Evolutionary conservation across 2,797 vertebrate genomes (phyloP).

Genomic region (Sebastes minor): DNA sequence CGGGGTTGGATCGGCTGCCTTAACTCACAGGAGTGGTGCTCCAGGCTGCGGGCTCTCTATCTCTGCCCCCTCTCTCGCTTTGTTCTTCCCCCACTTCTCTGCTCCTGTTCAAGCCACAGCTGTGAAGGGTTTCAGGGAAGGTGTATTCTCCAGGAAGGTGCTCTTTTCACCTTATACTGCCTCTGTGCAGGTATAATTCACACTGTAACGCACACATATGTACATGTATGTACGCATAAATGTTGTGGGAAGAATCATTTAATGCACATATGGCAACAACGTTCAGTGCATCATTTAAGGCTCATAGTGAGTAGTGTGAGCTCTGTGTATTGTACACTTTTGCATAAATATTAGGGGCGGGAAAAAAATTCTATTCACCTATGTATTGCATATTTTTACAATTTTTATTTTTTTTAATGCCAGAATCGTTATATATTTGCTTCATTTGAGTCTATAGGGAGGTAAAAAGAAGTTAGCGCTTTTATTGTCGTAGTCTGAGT

Average conservation of each 20-base stretch:
- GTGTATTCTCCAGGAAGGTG: slow-evolving; percentile 47
- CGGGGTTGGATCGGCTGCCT: slow-evolving; percentile 48
- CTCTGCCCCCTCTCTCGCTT: slow-evolving; percentile 40
- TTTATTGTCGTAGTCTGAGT: no score
- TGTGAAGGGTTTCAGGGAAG: slow-evolving; percentile 40
- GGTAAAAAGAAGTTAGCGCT: no score
- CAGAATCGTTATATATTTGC: no score
- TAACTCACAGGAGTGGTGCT: slow-evolving; percentile 64
- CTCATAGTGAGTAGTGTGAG: slow-evolving; percentile 8
- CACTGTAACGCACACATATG: neutral
- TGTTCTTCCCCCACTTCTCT: slow-evolving; percentile 48
- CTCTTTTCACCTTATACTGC: slow-evolving; percentile 32
- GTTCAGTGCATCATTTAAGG: neutral
- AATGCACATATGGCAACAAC: neutral
- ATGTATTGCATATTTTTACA: no score
- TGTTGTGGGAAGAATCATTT: slow-evolving; percentile 16
- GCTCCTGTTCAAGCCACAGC: slow-evolving; percentile 39
- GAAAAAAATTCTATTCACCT: no score
- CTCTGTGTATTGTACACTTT: slow-evolving; percentile 14
- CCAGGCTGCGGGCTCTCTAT: slow-evolving; percentile 43
- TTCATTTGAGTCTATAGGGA: no score
- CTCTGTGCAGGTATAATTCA: slow-evolving; percentile 11
- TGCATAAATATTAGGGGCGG: neutral
- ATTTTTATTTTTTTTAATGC: no score
- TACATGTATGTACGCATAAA: neutral